Percentiles rank a stretch among this genome's conserved stretches.
phyloP scores from a whole-genome alignment of 2,888 invertebrate species.

The Urechis unicinctus region DNA sequence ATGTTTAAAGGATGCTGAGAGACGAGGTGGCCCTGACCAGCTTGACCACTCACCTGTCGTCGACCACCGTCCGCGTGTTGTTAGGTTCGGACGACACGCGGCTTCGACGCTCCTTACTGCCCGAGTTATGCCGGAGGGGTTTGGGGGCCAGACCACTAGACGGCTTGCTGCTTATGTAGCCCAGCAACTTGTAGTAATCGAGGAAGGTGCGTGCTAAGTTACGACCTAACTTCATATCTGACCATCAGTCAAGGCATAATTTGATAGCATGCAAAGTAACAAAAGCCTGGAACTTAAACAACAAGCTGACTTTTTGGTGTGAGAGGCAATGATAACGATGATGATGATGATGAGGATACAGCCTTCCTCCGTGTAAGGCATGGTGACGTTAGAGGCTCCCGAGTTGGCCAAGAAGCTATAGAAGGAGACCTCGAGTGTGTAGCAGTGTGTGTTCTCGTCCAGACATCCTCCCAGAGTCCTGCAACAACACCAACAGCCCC shows the following conservation, averaged over 20 bases:
- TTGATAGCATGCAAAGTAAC: too few species aligned
- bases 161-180: slow-evolving; percentile 50
- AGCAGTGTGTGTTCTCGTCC: slow-evolving; percentile 76
- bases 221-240: slow-evolving; percentile 72
- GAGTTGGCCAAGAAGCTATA: slow-evolving; percentile 69
- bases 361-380: slow-evolving; percentile 87
- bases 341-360: slow-evolving; percentile 70
- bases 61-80: background rate
- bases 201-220: slow-evolving; percentile 70
- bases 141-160: slow-evolving; percentile 1
- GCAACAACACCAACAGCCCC: slow-evolving; percentile 13
- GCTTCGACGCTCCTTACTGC: background rate
- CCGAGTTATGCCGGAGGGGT: background rate
- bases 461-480: slow-evolving; percentile 54
- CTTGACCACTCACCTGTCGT: too few species aligned
- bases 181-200: slow-evolving; percentile 73
- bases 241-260: background rate
- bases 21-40: too few species aligned
- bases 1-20: too few species aligned
- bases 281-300: too few species aligned
- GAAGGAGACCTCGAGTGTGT: slow-evolving; percentile 84
- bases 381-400: slow-evolving; percentile 56
- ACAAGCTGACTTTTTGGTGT: too few species aligned
- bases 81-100: too few species aligned
- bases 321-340: background rate